These are phyloP conservation scores for Trogon melanurus DNA, from an alignment of 2,113 vertebrate genomes.

Conservation along the genomic window DNA sequence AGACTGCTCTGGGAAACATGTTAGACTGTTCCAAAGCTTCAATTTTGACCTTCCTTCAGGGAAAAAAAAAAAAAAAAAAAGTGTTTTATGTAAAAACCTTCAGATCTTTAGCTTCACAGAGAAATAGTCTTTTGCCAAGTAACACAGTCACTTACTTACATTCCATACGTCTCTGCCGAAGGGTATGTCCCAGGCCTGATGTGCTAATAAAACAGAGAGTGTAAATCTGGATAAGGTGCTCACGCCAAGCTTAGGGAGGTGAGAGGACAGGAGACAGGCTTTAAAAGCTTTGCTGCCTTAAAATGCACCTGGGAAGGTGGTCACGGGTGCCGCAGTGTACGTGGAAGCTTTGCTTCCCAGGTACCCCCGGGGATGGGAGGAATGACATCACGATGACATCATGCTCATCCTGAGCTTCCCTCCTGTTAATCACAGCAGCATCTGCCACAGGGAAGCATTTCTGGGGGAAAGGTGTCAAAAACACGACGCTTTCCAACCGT, in stretches of 20 bases:
- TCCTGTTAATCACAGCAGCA: constrained; percentile 17
- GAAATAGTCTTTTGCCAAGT: constrained; percentile 42
- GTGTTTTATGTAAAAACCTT: constrained; percentile 8
- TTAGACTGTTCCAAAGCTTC: neutral
- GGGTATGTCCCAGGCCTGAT: constrained; percentile 34
- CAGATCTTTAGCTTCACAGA: constrained; percentile 41
- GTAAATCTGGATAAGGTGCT: constrained; percentile 35
- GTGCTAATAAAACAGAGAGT: constrained; percentile 23
- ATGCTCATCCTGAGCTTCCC: neutral
- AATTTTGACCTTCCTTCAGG: constrained; percentile 13
- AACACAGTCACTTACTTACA: constrained; percentile 45
- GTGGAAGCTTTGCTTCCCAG: neutral
- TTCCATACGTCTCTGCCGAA: constrained; percentile 20
- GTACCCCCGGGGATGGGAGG: neutral
- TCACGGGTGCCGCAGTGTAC: fast-evolving
- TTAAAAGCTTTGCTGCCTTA: neutral
- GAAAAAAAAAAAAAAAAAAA: neutral
- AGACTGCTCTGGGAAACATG: constrained; percentile 29
- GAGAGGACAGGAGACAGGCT: neutral
- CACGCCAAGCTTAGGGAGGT: neutral
- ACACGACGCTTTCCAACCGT: neutral
- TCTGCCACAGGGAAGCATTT: neutral
- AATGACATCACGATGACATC: neutral
- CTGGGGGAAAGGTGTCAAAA: constrained; percentile 30
- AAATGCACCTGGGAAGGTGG: neutral